Evolutionary conservation across 2,888 invertebrate species (phyloP), one percentile per base, ranked within the genome.

Genomic region (Gortyna flavago): DNA sequence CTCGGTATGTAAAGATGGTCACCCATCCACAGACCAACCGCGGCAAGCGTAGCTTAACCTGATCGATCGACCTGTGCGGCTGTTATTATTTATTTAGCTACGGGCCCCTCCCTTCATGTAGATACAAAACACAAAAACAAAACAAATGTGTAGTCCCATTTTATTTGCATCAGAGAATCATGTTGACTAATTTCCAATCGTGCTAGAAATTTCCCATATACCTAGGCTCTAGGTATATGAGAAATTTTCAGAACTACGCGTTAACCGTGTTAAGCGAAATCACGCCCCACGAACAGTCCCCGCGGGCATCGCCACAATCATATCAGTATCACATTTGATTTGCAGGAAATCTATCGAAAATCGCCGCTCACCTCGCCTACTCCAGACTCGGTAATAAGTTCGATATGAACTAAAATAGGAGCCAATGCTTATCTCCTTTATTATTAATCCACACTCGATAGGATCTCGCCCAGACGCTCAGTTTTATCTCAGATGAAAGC

Each of bases 401-500:
- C 21, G 66, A 72, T 65, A 77, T 73, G 73, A 87, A 80, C 72
- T 83, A 59, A 79, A 85, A 76, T 87, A 72, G 69, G 77, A 80
- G 69, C 77, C 77, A 79, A 83, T 84, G 72, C 70, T 80, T 92
- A 91, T 90, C 90, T 91, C 90, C 90, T 91, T 92, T 93, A 92
- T 93, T 94, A 93, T 94, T 94, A 95, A 94, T 95, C 95, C 92
- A 90, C 90, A 90, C 87, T 89, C 89, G 93, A 93, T 93, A 91
- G 91, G 90, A 91, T 91, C 92, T 91, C 85, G 88, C 84, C 92
- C 93, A 94, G 95, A 95, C 94, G 91, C 88, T 91, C 91, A 89
- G 92, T 92, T 93, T 94, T 95, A 95, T 95, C 94, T 94, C 89
- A 90, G 92, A 92, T 94, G 92, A 92, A 93, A 93, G 91, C 91